phyloP scores from a whole-genome alignment of 2,113 vertebrate species.

The Sphyrna mokarran region DNA sequence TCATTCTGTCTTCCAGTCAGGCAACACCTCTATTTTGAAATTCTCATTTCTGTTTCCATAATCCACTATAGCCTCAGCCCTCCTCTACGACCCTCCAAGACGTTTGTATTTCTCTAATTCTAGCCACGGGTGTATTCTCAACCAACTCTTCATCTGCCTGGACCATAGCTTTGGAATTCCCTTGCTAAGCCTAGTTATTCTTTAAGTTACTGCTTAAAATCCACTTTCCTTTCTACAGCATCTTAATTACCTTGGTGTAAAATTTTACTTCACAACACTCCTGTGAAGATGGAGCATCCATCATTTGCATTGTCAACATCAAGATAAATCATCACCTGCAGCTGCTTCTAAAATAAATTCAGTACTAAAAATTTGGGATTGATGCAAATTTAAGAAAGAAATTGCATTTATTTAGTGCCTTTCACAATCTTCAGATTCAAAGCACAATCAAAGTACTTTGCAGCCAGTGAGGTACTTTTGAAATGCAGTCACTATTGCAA shows the following conservation, averaged over 20 bases:
- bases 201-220: neutral
- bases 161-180: neutral
- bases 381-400: neutral
- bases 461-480: neutral
- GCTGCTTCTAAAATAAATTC: neutral
- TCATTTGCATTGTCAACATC: neutral
- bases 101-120: neutral
- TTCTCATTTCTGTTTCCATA: neutral
- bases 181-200: neutral
- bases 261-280: neutral
- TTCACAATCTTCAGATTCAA: neutral
- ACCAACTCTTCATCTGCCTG: neutral
- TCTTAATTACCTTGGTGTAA: neutral
- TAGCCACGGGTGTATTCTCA: neutral
- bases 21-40: neutral
- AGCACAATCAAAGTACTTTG: neutral
- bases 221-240: neutral
- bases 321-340: neutral
- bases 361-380: neutral
- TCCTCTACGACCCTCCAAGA: neutral
- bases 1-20: neutral
- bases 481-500: no score
- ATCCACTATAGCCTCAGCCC: neutral
- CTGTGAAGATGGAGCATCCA: neutral
- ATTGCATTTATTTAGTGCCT: neutral